These are phyloP conservation scores for Drosophila pegasa DNA, from an alignment of 2,888 invertebrate species.

Conservation along the genomic window DNA sequence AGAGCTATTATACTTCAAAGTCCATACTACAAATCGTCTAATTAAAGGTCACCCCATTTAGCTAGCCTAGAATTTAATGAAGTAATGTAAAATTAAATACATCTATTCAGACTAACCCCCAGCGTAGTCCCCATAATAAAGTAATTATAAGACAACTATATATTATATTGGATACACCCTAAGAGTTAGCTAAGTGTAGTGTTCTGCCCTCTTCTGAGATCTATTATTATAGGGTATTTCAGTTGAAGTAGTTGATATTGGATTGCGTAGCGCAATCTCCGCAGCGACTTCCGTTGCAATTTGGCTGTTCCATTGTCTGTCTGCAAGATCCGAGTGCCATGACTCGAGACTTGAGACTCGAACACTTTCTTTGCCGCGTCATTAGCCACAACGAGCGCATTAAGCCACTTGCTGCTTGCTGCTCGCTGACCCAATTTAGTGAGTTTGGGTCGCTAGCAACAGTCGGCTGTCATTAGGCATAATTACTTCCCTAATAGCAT, in stretches of 20 bases:
- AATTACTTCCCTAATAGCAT: slow-evolving; percentile 65
- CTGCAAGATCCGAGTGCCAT: neutral
- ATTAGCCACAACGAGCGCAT: slow-evolving; percentile 41
- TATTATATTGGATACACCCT: neutral
- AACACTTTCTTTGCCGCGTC: slow-evolving; percentile 50
- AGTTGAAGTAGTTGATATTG: slow-evolving; percentile 26
- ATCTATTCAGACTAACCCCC: too few relatives aligned
- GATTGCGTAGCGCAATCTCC: slow-evolving; percentile 32
- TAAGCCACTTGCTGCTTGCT: slow-evolving; percentile 57
- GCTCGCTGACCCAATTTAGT: slow-evolving; percentile 60
- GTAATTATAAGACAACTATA: slow-evolving; percentile 3
- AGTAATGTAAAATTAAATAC: neutral
- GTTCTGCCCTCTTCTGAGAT: neutral
- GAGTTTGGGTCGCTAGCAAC: slow-evolving; percentile 28
- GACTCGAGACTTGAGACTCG: neutral
- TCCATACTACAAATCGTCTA: too few relatives aligned
- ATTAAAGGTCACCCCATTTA: too few relatives aligned
- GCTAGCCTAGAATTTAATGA: too few relatives aligned
- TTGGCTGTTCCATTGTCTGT: slow-evolving; percentile 35
- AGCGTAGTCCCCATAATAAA: neutral
- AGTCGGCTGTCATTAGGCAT: slow-evolving; percentile 57
- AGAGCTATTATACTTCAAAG: too few relatives aligned
- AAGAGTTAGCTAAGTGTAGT: neutral
- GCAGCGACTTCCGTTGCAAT: slow-evolving; percentile 54
- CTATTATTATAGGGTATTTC: slow-evolving; percentile 11